phyloP scores from a whole-genome alignment of 2,888 invertebrate genomes.

The Drymonia ruficornis region DNA sequence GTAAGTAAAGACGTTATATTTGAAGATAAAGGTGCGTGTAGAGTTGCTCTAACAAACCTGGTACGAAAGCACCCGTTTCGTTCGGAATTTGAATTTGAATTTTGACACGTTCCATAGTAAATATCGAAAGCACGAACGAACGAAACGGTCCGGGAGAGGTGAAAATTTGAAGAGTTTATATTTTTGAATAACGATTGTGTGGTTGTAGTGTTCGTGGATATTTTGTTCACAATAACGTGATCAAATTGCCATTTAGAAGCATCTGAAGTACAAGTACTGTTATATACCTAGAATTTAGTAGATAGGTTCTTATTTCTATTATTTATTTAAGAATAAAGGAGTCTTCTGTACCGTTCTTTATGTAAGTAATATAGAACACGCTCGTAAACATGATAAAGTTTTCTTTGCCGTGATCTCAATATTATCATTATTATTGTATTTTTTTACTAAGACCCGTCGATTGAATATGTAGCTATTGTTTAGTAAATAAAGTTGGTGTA shows the following conservation, averaged over 20 bases:
- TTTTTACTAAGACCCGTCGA: neutral
- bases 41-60: no score
- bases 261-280: slow-evolving; percentile 65
- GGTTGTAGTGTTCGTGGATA: slow-evolving; percentile 35
- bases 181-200: slow-evolving; percentile 5
- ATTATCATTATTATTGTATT: slow-evolving; percentile 6
- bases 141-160: no score
- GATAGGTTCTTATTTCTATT: slow-evolving; percentile 16
- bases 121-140: no score
- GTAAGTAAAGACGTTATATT: no score
- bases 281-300: slow-evolving; percentile 21
- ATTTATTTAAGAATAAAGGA: slow-evolving; percentile 30
- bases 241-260: slow-evolving; percentile 52
- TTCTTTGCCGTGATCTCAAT: slow-evolving; percentile 42
- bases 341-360: slow-evolving; percentile 23
- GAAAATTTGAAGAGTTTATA: no score
- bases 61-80: no score
- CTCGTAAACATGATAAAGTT: slow-evolving; percentile 28
- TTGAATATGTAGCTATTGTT: no score
- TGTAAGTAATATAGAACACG: slow-evolving; percentile 21
- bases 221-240: slow-evolving; percentile 34
- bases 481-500: no score
- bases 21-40: no score
- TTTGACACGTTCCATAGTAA: no score
- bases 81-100: no score